A percentile compares a stretch with the other conserved stretches of the same genome.
These are phyloP conservation scores for Artibeus jamaicensis DNA, from an alignment of 2,797 vertebrate species.

Conservation along the genomic window DNA sequence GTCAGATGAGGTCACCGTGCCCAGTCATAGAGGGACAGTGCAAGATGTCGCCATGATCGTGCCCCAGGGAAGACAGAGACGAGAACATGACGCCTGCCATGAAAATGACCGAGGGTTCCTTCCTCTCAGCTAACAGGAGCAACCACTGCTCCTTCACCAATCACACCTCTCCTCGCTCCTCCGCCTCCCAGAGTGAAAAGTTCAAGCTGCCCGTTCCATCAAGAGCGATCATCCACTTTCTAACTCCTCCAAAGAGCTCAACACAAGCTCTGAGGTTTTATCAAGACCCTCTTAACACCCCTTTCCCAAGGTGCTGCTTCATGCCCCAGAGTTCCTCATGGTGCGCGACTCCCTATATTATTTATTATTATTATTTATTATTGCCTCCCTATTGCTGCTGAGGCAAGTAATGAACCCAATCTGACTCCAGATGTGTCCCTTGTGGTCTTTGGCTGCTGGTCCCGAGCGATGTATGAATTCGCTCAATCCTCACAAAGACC, in stretches of 20 bases:
- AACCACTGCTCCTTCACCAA: neutral
- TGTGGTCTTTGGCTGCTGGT: neutral
- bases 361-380: neutral
- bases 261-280: neutral
- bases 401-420: neutral
- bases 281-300: neutral
- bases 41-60: neutral
- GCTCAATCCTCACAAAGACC: neutral
- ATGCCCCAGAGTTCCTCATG: neutral
- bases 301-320: fast-evolving
- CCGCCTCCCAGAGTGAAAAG: neutral
- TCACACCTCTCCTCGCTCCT: neutral
- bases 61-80: neutral
- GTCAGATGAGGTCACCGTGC: neutral
- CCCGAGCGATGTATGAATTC: neutral
- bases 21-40: neutral
- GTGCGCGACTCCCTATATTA: neutral
- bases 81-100: neutral
- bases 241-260: neutral
- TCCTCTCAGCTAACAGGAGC: too few species aligned
- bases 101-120: too few species aligned
- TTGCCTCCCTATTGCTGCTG: neutral
- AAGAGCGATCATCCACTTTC: neutral
- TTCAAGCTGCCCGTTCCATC: neutral
- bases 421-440: neutral